Evolutionary conservation across 1,140 invertebrate genomes (phyloP), one percentile per base, ranked within the genome.

Genomic region (Spodoptera litura): DNA sequence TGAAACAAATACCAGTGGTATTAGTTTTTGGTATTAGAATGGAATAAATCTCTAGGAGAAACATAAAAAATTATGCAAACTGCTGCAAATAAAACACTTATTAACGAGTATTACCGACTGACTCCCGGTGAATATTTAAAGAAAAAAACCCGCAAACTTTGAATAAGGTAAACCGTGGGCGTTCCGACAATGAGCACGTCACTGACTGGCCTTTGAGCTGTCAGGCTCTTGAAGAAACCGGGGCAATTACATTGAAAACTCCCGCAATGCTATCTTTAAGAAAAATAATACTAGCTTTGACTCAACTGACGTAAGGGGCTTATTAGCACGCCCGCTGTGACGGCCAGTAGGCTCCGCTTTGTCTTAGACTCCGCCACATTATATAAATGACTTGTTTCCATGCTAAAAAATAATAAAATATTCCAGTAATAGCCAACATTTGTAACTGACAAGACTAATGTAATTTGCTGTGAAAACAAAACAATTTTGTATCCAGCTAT

Each of bases 181-280:
- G 90, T 90, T 85, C 89, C 85, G 88, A 94, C 91, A 94, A 94
- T 93, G 89, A 91, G 92, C 84, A 86, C 87, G 91, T 93, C 92
- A 93, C 82, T 72, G 86, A 79, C 82, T 85, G 88, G 83, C 91
- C 91, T 94, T 94, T 94, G 91, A 94, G 88, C 89, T 94, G 91
- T 94, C 92, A 93, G 86, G 52, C 85, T 79, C 87, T 91, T 92
- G 90, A 94, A 94, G 91, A 84, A 91, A 93, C 86, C 88, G 88
- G 91, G 92, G 92, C 91, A 94, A 93, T 94, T 93, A 93, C 89
- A 93, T 93, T 92, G 90, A 94, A 93, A 94, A 90, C 91, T 88
- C 87, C 84, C 83, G 88, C 89, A 90, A 89, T 86, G 90, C 89
- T 94, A 92, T 93, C 90, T 92, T 89, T 89, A 90, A 92, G 86